Evolutionary conservation across 2,113 vertebrate species (phyloP).

Genomic region (Erpornis zantholeuca): DNA sequence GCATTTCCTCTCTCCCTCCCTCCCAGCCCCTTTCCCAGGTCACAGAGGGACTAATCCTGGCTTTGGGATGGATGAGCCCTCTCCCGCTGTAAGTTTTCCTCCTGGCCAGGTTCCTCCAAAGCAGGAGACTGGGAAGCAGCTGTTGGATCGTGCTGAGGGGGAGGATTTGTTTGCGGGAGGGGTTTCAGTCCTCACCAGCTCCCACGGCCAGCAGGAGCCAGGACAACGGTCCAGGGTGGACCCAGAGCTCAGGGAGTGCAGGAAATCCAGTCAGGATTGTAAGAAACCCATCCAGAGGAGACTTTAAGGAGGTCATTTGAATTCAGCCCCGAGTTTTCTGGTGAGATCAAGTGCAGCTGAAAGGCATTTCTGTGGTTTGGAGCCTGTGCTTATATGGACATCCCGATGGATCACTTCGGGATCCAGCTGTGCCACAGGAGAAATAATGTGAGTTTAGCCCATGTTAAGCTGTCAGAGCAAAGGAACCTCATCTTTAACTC

Average conservation of each 20-base stretch:
- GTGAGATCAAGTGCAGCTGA: conserved; percentile 5
- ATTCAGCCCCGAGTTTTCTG: neutral
- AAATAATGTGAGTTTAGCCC: neutral
- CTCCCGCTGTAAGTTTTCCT: neutral
- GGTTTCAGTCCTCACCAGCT: neutral
- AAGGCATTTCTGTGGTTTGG: conserved; percentile 18
- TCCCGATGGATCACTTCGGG: neutral
- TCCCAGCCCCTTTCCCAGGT: neutral
- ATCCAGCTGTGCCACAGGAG: neutral
- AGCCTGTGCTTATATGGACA: conserved; percentile 30
- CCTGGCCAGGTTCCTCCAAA: neutral
- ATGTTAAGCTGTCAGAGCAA: neutral
- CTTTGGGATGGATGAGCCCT: neutral
- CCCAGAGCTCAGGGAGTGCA: neutral
- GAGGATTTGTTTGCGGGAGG: neutral
- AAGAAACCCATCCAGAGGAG: neutral
- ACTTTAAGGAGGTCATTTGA: neutral
- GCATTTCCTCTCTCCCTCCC: neutral
- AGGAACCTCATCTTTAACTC: neutral
- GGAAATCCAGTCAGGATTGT: neutral
- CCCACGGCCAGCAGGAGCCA: neutral
- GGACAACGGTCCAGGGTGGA: accelerated
- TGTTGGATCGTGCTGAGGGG: neutral
- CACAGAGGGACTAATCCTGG: neutral
- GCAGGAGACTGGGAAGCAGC: conserved; percentile 14